These are phyloP conservation scores for Drosophila prostipennis DNA, from an alignment of 2,888 invertebrate genomes.

Conservation along the genomic window DNA sequence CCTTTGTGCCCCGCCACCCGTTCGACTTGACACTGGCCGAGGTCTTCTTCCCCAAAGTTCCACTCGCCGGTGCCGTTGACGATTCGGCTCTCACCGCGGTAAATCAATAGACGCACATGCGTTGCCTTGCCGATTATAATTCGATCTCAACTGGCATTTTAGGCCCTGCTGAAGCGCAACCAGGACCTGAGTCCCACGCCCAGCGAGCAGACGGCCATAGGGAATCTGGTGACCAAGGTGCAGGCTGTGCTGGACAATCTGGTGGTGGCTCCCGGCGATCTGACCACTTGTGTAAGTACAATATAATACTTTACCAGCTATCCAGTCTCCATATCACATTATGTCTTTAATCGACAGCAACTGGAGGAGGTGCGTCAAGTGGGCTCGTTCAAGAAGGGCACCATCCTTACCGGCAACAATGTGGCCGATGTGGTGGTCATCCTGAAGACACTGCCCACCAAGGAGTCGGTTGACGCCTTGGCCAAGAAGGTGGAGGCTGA, in stretches of 20 bases:
- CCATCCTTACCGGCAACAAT: conserved; percentile 97
- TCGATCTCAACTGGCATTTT: conserved; percentile 22
- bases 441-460: conserved; percentile 97
- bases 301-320: background rate
- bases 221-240: conserved; percentile 97
- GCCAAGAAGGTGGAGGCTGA: conserved; percentile 94
- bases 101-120: conserved; percentile 60
- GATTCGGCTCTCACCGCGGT: conserved; percentile 94
- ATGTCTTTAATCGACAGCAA: conserved; percentile 86
- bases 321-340: too few species aligned
- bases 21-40: conserved; percentile 95
- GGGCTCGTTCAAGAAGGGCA: conserved; percentile 99
- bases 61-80: conserved; percentile 90
- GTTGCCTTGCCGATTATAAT: background rate
- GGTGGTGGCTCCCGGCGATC: conserved; percentile 96
- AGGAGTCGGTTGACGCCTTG: conserved; percentile 96
- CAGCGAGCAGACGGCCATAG: conserved; percentile 95
- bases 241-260: conserved; percentile 97
- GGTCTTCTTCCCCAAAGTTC: conserved; percentile 93
- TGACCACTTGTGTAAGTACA: conserved; percentile 96
- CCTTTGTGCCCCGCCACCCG: conserved; percentile 90
- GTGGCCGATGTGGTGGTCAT: conserved; percentile 98
- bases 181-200: conserved; percentile 95
- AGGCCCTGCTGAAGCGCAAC: conserved; percentile 96
- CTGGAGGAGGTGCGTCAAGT: conserved; percentile 98